phyloP scores from a whole-genome alignment of 2,113 vertebrate species.

The Clarias gariepinus region DNA sequence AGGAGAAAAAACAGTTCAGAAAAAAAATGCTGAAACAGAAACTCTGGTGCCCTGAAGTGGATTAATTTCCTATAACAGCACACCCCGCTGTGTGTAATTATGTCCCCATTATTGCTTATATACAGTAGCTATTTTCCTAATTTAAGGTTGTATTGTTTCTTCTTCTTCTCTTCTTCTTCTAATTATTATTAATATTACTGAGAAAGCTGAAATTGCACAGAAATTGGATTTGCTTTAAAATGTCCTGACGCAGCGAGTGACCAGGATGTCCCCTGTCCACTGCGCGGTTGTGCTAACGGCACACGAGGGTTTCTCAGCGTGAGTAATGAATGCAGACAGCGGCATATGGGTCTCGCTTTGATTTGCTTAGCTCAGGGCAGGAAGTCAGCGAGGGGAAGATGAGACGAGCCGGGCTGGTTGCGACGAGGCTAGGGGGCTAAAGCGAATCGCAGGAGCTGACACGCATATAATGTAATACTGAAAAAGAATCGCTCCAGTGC shows the following conservation, averaged over 20 bases:
- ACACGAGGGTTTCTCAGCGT: not conserved
- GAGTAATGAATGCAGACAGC: conserved; percentile 64
- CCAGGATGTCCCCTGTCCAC: not conserved
- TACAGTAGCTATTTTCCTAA: no score
- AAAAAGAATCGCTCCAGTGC: not conserved
- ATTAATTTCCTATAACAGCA: no score
- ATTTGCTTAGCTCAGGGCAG: conserved; percentile 52
- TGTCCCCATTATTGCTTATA: no score
- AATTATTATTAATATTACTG: not conserved
- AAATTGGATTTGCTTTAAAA: not conserved
- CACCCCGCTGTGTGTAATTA: no score
- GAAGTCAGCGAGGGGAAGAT: conserved; percentile 52
- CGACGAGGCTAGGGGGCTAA: not conserved
- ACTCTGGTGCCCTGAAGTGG: not conserved
- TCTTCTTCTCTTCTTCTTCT: no score
- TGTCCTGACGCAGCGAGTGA: no score
- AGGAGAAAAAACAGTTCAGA: not conserved
- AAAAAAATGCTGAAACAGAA: not conserved
- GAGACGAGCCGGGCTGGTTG: not conserved
- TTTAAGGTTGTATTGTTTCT: no score
- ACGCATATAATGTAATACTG: not conserved
- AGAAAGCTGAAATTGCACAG: not conserved
- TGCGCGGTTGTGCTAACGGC: not conserved
- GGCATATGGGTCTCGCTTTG: conserved; percentile 58
- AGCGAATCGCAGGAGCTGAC: not conserved